Conservation (phyloP, 2,888 invertebrate species). For the Muscina levida region DNA sequence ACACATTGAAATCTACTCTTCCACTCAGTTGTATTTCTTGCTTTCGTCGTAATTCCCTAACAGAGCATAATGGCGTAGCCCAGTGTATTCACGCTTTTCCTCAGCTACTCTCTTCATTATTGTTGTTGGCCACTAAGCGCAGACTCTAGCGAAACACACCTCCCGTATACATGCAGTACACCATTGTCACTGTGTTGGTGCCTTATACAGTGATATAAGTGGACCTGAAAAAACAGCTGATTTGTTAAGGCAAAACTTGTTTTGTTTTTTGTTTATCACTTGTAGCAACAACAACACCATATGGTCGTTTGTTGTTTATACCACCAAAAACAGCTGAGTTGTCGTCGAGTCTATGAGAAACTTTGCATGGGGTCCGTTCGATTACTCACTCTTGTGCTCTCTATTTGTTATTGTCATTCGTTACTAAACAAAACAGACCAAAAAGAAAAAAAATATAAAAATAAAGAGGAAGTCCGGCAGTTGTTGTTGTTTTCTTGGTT, state of each 20-base stretch:
- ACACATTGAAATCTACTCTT: constrained; percentile 2
- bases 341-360: constrained; percentile 57
- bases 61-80: too few relatives aligned
- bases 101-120: too few relatives aligned
- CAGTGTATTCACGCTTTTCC: neutral
- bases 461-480: constrained; percentile 67
- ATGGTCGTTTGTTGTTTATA: constrained; percentile 9
- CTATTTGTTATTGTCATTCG: constrained; percentile 22
- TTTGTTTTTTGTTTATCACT: constrained; percentile 46
- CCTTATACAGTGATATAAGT: neutral
- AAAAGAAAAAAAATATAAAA: too few relatives aligned
- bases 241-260: constrained; percentile 67
- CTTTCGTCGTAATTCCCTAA: neutral
- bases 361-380: constrained; percentile 35
- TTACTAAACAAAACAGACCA: constrained; percentile 27
- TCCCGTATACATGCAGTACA: constrained; percentile 34
- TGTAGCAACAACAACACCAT: constrained; percentile 48
- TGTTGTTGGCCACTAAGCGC: constrained; percentile 33
- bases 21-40: neutral
- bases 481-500: constrained; percentile 26
- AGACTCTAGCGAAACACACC: constrained; percentile 61
- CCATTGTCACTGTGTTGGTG: neutral
- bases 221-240: constrained; percentile 69
- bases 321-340: constrained; percentile 65
- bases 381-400: neutral